Base-by-base conservation (phyloP, 2,888 invertebrate genomes). In the Tenthredo mesomela region DNA sequence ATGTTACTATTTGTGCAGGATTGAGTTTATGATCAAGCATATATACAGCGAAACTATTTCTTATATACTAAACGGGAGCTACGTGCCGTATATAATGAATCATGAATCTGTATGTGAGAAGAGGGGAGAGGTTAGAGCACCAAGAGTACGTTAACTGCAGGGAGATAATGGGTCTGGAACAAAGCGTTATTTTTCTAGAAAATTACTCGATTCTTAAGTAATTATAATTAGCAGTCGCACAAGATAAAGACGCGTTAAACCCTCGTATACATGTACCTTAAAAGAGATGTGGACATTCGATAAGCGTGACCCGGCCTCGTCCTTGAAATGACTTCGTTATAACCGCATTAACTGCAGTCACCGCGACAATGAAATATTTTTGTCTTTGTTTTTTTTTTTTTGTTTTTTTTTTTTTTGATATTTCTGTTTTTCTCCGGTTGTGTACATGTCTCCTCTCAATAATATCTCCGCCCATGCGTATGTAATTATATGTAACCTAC, bases 121-220 rank as follows among this genome's bases (percentile, higher is more conserved):
- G 71, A 21, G 43, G 21, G 71, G 10, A 43, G 43, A 40, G 43
- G 71, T 54, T 73, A 43, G 9, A 73, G 21, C 18, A 18, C 18
- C 12, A 54, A 33, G 54, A 77, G 50, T 77, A 54, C 25, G 77
- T 77, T 77, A 77, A 50, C 50, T 50, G 50, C 18, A 9, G 61
- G 50, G 18, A 50, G 77, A 77, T 77, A 77, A 50, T 33, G 33
- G 29, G 50, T 40, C 77, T 77, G 25, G 29, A 77, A 77, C 77
- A 50, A 77, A 77, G 77, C 54, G 77, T n/a, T 54, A 47, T 77
- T 77, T 77, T 54, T 50, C 77, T 77, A 77, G 77, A 77, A 77
- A 77, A 50, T 50, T 29, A 77, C 77, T 77, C 50, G 77, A 77
- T 77, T 77, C 29, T 10, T 33, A 43, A 73, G 4, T 43, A 43